These are phyloP conservation scores for Argynnis bischoffii DNA, from an alignment of 2,888 invertebrate genomes.

Conservation along the genomic window DNA sequence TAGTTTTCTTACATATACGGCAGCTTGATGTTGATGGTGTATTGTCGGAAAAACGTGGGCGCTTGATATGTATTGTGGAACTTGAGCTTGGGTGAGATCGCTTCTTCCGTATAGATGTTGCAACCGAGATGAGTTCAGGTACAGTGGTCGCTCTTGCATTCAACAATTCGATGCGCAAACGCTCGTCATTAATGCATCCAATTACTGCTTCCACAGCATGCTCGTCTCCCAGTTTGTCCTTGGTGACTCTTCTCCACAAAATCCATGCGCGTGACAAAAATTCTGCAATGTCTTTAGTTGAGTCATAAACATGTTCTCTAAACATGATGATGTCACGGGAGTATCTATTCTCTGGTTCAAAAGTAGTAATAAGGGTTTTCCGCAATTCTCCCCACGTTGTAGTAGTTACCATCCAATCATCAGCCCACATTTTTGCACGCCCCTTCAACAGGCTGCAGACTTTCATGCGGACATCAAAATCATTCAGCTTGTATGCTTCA, in stretches of 20 bases:
- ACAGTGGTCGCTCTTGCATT: constrained; percentile 29
- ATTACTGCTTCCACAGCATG: constrained; percentile 15
- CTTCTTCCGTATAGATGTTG: constrained; percentile 25
- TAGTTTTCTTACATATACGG: constrained; percentile 26
- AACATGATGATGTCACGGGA: constrained; percentile 9
- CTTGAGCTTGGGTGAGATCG: constrained; percentile 8
- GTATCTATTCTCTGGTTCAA: constrained; percentile 9
- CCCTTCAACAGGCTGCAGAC: not conserved
- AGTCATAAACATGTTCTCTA: constrained; percentile 13
- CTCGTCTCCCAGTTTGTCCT: constrained; percentile 14
- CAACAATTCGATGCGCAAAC: constrained; percentile 29
- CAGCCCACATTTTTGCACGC: not conserved
- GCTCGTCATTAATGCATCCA: constrained; percentile 25
- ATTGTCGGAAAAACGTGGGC: constrained; percentile 10
- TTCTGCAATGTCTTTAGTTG: constrained; percentile 6
- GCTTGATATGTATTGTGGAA: constrained; percentile 8
- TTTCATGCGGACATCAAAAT: not conserved
- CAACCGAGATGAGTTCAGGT: constrained; percentile 29
- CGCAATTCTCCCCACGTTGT: not conserved
- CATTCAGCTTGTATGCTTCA: not conserved
- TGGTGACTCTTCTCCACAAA: constrained; percentile 14
- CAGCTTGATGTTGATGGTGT: constrained; percentile 1
- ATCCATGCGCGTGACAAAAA: constrained; percentile 13
- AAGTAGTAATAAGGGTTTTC: not conserved
- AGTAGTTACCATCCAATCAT: not conserved